These are phyloP conservation scores for Folsomia manolachei DNA, from an alignment of 2,888 invertebrate genomes.

Conservation along the genomic window DNA sequence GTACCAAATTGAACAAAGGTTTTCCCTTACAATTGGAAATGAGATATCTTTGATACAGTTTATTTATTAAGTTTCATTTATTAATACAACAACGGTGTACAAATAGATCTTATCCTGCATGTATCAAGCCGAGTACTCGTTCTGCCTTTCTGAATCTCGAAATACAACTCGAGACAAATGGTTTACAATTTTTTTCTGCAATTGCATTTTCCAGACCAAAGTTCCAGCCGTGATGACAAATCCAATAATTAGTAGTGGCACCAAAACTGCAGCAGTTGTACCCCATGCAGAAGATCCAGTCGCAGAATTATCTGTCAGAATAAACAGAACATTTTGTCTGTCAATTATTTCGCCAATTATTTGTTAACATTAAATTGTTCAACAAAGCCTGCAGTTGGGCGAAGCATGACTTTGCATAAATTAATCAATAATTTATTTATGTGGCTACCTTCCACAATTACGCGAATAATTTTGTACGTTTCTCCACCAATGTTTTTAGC, in stretches of 20 bases:
- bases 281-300: slow-evolving; percentile 28
- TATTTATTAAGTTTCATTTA: no score
- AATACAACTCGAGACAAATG: slow-evolving; percentile 38
- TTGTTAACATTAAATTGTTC: no score
- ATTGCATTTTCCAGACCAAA: slow-evolving; percentile 33
- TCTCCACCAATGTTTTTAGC: slow-evolving; percentile 34
- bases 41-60: no score
- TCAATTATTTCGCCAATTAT: background rate
- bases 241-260: slow-evolving; percentile 31
- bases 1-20: no score
- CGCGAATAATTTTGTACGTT: slow-evolving; percentile 26
- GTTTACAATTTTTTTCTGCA: slow-evolving; percentile 35
- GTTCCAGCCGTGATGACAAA: slow-evolving; percentile 20
- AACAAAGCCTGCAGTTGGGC: no score
- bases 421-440: no score
- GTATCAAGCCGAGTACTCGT: background rate
- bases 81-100: no score
- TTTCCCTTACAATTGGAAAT: no score
- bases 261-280: slow-evolving; percentile 29
- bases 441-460: slow-evolving; percentile 32
- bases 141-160: slow-evolving; percentile 23
- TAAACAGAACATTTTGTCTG: background rate
- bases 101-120: no score
- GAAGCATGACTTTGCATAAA: background rate
- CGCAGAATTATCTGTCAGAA: background rate